Conservation (phyloP, 2,888 invertebrate species). For the Scaptomyza cyrtandrae region DNA sequence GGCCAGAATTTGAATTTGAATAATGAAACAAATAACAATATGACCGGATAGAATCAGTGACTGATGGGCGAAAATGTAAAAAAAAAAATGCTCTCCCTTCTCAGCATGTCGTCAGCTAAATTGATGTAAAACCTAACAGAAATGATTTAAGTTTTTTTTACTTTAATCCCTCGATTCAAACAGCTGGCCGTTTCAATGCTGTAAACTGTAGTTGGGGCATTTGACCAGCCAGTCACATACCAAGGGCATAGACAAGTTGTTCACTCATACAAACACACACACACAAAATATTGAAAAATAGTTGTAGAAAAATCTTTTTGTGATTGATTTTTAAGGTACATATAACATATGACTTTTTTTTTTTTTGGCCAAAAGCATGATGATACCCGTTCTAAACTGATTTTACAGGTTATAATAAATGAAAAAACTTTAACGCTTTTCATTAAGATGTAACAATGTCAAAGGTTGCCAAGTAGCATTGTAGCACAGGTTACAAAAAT, state of each 20-base stretch:
- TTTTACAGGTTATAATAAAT: constrained; percentile 5
- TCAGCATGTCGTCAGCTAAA: constrained; percentile 9
- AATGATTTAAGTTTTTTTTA: constrained; percentile 19
- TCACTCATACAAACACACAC: background rate
- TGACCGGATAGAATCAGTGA: constrained; percentile 14
- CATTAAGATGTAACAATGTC: constrained; percentile 43
- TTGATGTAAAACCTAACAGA: constrained; percentile 1
- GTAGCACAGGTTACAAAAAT: constrained; percentile 14
- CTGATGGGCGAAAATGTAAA: constrained; percentile 8
- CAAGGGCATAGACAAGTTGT: constrained; percentile 22
- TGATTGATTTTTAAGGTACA: too few species aligned
- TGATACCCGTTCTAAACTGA: background rate
- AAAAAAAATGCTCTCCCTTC: constrained; percentile 9
- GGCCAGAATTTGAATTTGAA: constrained; percentile 41
- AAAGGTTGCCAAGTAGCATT: constrained; percentile 31
- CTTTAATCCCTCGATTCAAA: constrained; percentile 18
- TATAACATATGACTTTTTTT: too few species aligned
- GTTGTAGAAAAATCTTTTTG: too few species aligned
- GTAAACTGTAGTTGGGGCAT: constrained; percentile 49
- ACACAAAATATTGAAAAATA: too few species aligned
- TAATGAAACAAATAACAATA: constrained; percentile 43
- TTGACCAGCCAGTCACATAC: constrained; percentile 6
- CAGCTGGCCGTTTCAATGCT: constrained; percentile 35
- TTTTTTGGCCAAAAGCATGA: too few species aligned
- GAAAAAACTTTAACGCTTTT: constrained; percentile 25